phyloP scores from a whole-genome alignment of 2,113 vertebrate species.

The Apodemus sylvaticus region DNA sequence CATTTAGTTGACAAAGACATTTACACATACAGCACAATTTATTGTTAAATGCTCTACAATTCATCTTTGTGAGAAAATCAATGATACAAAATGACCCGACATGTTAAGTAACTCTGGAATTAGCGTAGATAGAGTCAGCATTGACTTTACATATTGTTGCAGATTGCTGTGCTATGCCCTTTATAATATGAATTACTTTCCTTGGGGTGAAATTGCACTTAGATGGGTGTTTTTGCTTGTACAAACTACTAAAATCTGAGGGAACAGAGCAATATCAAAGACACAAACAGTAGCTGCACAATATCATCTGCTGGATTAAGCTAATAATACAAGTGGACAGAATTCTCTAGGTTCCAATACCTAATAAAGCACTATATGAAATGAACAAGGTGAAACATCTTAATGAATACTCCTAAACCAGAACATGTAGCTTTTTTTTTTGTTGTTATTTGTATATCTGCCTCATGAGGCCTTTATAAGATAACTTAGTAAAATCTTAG shows the following conservation, averaged over 20 bases:
- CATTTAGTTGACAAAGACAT: conserved; percentile 73
- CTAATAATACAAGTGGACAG: conserved; percentile 79
- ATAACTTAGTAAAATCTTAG: conserved; percentile 69
- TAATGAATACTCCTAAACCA: conserved; percentile 73
- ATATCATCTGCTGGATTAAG: conserved; percentile 79
- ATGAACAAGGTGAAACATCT: conserved; percentile 80
- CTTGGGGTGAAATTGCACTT: conserved; percentile 62
- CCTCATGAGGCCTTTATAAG: conserved; percentile 48
- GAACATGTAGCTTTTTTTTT: conserved; percentile 73
- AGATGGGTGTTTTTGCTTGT: conserved; percentile 72
- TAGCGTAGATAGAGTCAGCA: conserved; percentile 79
- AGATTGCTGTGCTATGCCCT: conserved; percentile 74
- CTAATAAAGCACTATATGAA: conserved; percentile 79
- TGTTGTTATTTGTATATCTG: conserved; percentile 66
- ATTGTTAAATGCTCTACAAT: conserved; percentile 66
- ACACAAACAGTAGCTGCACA: conserved; percentile 82
- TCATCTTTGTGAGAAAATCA: conserved; percentile 53
- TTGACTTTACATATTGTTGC: conserved; percentile 82
- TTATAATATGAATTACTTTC: conserved; percentile 65
- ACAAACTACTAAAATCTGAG: conserved; percentile 83
- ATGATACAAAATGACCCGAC: conserved; percentile 80
- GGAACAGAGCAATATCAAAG: conserved; percentile 82
- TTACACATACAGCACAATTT: conserved; percentile 76
- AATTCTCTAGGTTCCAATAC: conserved; percentile 70
- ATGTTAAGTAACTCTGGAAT: conserved; percentile 81